Conservation (phyloP, 2,888 invertebrate species). For the Drosophila cognata region DNA sequence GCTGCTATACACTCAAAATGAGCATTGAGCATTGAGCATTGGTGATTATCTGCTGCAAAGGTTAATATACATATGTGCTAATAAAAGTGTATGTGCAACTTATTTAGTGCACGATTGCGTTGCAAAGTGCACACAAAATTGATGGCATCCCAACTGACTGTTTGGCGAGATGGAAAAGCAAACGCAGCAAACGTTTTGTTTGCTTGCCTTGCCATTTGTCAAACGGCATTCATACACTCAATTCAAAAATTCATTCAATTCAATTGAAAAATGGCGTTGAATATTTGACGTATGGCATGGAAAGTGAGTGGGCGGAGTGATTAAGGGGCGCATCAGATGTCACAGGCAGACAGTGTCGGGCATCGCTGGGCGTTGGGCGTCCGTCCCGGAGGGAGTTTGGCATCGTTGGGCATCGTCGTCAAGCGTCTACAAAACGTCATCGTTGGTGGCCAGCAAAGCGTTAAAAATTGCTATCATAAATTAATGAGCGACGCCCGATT, state of each 20-base stretch:
- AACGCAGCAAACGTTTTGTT: slow-evolving; percentile 37
- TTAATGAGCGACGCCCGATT: slow-evolving; percentile 74
- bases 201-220: slow-evolving; percentile 56
- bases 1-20: neutral
- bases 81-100: neutral
- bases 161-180: neutral
- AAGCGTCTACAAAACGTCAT: slow-evolving; percentile 17
- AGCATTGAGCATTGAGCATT: neutral
- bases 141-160: neutral
- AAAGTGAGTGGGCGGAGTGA: slow-evolving; percentile 6
- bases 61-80: neutral
- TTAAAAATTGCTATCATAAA: slow-evolving; percentile 82
- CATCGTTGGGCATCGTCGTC: neutral
- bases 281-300: slow-evolving; percentile 68
- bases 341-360: slow-evolving; percentile 49
- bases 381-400: neutral
- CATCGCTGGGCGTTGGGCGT: neutral
- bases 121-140: slow-evolving; percentile 1
- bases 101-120: neutral
- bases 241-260: slow-evolving; percentile 75
- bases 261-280: slow-evolving; percentile 74
- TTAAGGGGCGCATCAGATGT: slow-evolving; percentile 59
- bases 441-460: slow-evolving; percentile 69
- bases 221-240: slow-evolving; percentile 61
- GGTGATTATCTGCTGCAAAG: neutral